Evolutionary conservation across 1,140 invertebrate species (phyloP).

Genomic region (Callitettix versicolor): DNA sequence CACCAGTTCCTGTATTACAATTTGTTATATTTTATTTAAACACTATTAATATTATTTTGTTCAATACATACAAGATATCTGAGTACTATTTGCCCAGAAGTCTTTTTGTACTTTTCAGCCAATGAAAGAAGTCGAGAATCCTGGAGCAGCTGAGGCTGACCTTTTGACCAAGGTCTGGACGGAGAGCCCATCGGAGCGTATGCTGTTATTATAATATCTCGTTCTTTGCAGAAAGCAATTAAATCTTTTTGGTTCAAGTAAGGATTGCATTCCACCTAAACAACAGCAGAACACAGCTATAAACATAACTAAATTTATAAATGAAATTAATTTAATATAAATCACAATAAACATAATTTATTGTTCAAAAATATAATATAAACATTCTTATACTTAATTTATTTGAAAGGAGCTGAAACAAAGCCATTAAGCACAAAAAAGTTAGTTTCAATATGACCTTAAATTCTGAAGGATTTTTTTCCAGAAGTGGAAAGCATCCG

Average conservation of each 20-base stretch:
- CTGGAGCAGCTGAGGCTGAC: slow-evolving; percentile 47
- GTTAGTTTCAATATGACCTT: not conserved
- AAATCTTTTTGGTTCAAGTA: slow-evolving; percentile 70
- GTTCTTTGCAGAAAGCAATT: slow-evolving; percentile 54
- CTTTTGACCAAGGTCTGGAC: slow-evolving; percentile 35
- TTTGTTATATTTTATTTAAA: too few species aligned
- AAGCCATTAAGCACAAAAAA: not conserved
- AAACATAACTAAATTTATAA: not conserved
- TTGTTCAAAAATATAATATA: not conserved
- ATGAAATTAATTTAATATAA: not conserved
- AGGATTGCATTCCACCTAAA: slow-evolving; percentile 75
- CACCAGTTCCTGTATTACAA: too few species aligned
- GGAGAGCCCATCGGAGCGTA: slow-evolving; percentile 70
- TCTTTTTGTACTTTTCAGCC: slow-evolving; percentile 55
- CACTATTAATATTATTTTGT: not conserved
- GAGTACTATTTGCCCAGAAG: slow-evolving; percentile 55
- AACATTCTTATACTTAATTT: not conserved
- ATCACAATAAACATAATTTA: not conserved
- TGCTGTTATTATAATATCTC: slow-evolving; percentile 57
- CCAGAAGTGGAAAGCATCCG: too few species aligned
- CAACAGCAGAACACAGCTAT: not conserved
- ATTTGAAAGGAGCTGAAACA: not conserved
- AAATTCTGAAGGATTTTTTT: too few species aligned
- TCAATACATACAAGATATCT: slow-evolving; percentile 40
- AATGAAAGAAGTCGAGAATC: slow-evolving; percentile 51